These are phyloP conservation scores for Torymus texanus DNA, from an alignment of 2,888 invertebrate genomes.

Conservation along the genomic window DNA sequence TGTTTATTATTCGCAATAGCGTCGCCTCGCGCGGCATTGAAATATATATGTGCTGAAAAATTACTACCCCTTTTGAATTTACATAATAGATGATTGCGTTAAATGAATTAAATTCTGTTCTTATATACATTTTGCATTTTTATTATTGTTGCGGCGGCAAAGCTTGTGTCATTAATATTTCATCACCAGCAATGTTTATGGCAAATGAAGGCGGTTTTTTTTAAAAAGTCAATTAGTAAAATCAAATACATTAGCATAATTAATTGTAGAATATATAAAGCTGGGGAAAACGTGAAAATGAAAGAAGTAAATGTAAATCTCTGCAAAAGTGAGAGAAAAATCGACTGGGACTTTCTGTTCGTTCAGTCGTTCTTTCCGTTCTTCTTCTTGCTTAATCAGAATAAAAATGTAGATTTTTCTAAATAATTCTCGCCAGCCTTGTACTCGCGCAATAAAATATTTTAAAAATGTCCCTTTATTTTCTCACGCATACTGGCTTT, in stretches of 20 bases:
- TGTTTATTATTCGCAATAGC: too few species aligned
- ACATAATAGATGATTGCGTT: too few species aligned
- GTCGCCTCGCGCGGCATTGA: too few species aligned
- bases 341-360: conserved; percentile 64
- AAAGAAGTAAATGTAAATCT: conserved; percentile 26
- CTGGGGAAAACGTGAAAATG: conserved; percentile 42
- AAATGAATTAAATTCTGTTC: too few species aligned
- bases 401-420: conserved; percentile 66
- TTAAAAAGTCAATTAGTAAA: not conserved
- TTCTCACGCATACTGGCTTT: not conserved
- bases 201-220: too few species aligned
- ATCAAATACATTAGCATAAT: conserved; percentile 15
- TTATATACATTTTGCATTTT: too few species aligned
- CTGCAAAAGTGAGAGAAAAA: conserved; percentile 67
- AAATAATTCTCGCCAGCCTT: conserved; percentile 58
- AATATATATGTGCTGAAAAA: not conserved
- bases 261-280: conserved; percentile 13
- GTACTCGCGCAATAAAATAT: conserved; percentile 15
- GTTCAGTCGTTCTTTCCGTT: conserved; percentile 57
- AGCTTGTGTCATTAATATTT: too few species aligned
- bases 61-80: not conserved
- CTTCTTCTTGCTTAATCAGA: conserved; percentile 62
- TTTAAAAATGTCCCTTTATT: conserved; percentile 14
- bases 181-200: too few species aligned
- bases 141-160: too few species aligned